phyloP scores from a whole-genome alignment of 2,797 vertebrate genomes.

The Mormyrops attenuatus region DNA sequence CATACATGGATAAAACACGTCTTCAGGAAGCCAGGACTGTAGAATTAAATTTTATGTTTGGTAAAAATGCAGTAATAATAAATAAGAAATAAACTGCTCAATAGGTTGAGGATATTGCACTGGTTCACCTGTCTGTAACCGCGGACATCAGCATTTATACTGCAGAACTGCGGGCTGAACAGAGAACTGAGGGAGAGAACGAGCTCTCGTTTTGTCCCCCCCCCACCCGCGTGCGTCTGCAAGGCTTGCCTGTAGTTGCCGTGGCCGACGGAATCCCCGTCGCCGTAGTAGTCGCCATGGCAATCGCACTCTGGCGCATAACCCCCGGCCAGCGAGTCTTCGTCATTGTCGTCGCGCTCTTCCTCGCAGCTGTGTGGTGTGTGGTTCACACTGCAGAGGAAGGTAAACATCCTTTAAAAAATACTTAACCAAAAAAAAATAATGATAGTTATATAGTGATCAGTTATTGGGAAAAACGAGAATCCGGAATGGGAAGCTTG shows the following conservation, averaged over 20 bases:
- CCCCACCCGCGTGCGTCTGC: not conserved
- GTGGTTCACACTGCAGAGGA: conserved; percentile 59
- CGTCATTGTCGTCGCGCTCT: conserved; percentile 58
- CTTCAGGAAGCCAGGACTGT: not conserved
- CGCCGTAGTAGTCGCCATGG: conserved; percentile 63
- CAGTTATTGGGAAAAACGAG: not conserved
- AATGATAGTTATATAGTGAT: too few species aligned
- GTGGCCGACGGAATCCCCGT: conserved; percentile 58
- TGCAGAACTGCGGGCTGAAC: not conserved
- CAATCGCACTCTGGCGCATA: conserved; percentile 72
- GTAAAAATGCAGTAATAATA: not conserved
- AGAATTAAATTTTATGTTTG: not conserved
- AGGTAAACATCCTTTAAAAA: not conserved
- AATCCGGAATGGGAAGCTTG: not conserved
- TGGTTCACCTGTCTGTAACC: not conserved
- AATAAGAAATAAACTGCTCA: not conserved
- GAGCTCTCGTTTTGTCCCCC: not conserved
- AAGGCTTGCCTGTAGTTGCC: conserved; percentile 73
- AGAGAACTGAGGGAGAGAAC: not conserved
- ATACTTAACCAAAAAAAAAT: too few species aligned
- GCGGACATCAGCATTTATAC: not conserved
- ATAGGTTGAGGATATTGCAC: not conserved
- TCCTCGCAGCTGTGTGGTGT: conserved; percentile 62
- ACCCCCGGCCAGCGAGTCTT: conserved; percentile 57
- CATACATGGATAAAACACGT: not conserved